Evolutionary conservation across 2,113 vertebrate species (phyloP).

Genomic region (Pluvianellus socialis): DNA sequence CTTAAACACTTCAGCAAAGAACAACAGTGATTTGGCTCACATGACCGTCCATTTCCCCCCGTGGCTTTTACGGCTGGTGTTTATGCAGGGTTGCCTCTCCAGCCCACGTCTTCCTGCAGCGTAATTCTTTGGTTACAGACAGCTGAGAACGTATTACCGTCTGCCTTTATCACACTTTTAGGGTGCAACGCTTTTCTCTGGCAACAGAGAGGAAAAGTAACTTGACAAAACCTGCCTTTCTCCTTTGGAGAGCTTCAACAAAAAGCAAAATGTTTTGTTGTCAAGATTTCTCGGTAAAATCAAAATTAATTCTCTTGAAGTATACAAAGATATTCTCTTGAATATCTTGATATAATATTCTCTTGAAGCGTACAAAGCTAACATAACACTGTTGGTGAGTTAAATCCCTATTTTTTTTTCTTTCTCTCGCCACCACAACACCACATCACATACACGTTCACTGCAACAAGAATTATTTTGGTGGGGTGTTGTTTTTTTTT

Average conservation of each 20-base stretch:
- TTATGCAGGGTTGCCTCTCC: not conserved
- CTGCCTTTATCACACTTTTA: not conserved
- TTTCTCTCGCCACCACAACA: not conserved
- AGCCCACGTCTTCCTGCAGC: not conserved
- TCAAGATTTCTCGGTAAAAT: not conserved
- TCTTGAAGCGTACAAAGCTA: not conserved
- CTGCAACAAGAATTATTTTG: not conserved
- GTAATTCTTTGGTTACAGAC: not conserved
- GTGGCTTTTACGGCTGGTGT: not conserved
- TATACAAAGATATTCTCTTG: not conserved
- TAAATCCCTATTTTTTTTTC: not conserved
- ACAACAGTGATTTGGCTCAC: not conserved
- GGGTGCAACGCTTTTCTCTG: not conserved
- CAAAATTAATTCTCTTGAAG: not conserved
- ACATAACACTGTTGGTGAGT: not conserved
- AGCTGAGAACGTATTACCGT: not conserved
- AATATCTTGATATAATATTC: not conserved
- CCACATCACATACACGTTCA: not conserved
- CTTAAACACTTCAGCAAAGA: not conserved
- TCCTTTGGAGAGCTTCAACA: not conserved
- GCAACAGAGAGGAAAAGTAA: not conserved
- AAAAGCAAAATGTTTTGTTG: not conserved
- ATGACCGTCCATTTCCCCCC: slow-evolving; percentile 23
- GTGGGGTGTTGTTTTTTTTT: not conserved
- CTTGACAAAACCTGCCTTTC: not conserved